These are phyloP conservation scores for Drosophila paranaensis DNA, from an alignment of 2,888 invertebrate genomes.

Conservation along the genomic window DNA sequence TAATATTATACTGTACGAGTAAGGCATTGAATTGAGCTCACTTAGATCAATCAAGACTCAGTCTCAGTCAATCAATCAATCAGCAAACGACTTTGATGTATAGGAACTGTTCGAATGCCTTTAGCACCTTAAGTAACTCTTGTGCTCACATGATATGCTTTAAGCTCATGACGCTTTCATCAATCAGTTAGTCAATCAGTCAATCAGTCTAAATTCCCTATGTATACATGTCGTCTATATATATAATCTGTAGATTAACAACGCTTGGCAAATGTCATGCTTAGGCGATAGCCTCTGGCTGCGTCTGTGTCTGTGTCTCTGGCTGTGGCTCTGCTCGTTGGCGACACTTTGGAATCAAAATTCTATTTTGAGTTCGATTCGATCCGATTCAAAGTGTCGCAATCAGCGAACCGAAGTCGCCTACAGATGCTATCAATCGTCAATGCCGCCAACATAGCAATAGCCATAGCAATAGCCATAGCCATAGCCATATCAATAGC, in stretches of 20 bases:
- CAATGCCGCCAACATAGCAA: slow-evolving; percentile 76
- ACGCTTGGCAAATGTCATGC: slow-evolving; percentile 57
- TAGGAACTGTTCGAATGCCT: too few relatives aligned
- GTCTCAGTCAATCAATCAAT: not conserved
- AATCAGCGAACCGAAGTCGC: slow-evolving; percentile 62
- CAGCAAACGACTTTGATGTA: too few relatives aligned
- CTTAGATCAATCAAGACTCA: not conserved
- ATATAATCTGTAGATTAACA: not conserved
- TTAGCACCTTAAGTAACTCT: not conserved
- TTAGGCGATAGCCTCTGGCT: slow-evolving; percentile 66
- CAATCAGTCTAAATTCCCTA: not conserved
- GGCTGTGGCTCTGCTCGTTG: slow-evolving; percentile 29
- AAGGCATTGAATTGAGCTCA: not conserved
- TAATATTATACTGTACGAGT: not conserved
- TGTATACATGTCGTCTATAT: not conserved
- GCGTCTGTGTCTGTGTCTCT: slow-evolving; percentile 42
- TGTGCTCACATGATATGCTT: not conserved
- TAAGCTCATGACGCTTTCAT: not conserved
- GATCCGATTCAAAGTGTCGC: slow-evolving; percentile 48
- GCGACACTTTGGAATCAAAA: slow-evolving; percentile 51
- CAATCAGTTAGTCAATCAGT: slow-evolving; percentile 7
- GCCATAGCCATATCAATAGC: slow-evolving; percentile 47
- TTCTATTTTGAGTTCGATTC: slow-evolving; percentile 62
- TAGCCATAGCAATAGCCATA: not conserved
- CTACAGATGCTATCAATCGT: slow-evolving; percentile 63